Base-by-base conservation (phyloP, 2,888 invertebrate genomes). In the Lagria hirta region DNA sequence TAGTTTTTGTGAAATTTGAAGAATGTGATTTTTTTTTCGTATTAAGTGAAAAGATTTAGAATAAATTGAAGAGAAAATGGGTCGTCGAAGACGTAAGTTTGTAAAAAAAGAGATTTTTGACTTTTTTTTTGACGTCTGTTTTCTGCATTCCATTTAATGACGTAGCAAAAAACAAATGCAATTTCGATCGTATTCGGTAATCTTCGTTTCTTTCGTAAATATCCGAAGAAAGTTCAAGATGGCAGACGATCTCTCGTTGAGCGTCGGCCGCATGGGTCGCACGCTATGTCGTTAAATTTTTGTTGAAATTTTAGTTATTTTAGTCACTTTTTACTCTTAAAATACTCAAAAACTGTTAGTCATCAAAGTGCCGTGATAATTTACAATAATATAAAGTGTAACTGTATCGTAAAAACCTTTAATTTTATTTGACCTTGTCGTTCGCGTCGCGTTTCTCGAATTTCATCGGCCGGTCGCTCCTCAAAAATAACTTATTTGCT, bases 181-280 rank as follows among this genome's bases (percentile, higher is more conserved):
- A 33, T 29, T n/a, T 3, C 22, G 13, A 7, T 23, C 6, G 13
- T 10, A 13, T 34, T 40, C 30, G 28, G 20, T 10, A 7, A n/a
- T 32, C 23, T 37, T 44, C 38, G 45, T 2, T 13, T 13, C 0
- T 12, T 4, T 5, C 14, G 47, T 43, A 24, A 24, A 12, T 30
- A 23, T 24, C 54, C 65, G 64, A 65, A 57, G 35, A 38, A 37
- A 17, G 37, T 41, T 50, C 55, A 70, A 70, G 56, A 69, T 69
- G 69, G 70, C 69, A 61, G 65, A 54, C 61, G 35, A 52, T 57
- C 62, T 65, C 63, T 62, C 64, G 68, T 64, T 69, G 60, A 64
- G 71, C 70, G 72, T 67, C 70, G 72, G 66, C 72, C 72, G 66
- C 72, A 72, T 72, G 71, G 71, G 70, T 72, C 71, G 72, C 62